These are phyloP conservation scores for Mimas tiliae DNA, from an alignment of 2,888 invertebrate genomes.

Conservation along the genomic window DNA sequence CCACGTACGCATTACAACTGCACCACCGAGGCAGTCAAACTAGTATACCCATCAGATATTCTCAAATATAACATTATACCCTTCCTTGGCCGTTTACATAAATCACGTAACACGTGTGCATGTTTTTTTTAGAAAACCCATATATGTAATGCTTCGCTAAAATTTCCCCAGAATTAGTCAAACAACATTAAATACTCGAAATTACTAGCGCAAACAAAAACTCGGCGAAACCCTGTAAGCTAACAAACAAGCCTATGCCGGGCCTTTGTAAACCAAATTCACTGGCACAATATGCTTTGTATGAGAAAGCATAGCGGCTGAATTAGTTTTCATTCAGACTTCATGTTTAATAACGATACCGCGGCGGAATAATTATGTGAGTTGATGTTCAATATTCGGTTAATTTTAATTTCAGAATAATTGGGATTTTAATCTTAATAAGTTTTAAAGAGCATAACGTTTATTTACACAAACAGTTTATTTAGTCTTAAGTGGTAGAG, in stretches of 20 bases:
- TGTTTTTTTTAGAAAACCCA: neutral
- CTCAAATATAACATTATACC: too few relatives aligned
- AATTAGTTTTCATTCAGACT: constrained; percentile 18
- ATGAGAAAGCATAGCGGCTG: neutral
- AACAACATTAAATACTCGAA: constrained; percentile 11
- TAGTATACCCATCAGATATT: too few relatives aligned
- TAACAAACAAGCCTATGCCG: constrained; percentile 10
- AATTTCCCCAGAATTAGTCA: neutral
- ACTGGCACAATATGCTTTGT: constrained; percentile 15
- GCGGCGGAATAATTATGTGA: neutral
- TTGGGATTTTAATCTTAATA: too few relatives aligned
- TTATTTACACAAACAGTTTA: too few relatives aligned
- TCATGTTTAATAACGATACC: constrained; percentile 1
- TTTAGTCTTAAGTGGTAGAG: too few relatives aligned
- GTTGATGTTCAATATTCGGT: neutral
- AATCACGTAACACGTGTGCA: too few relatives aligned
- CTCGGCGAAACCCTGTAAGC: constrained; percentile 1
- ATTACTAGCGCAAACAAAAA: constrained; percentile 19
- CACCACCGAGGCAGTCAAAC: too few relatives aligned
- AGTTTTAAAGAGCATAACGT: too few relatives aligned
- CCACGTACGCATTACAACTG: too few relatives aligned
- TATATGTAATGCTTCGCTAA: neutral
- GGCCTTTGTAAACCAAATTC: constrained; percentile 18
- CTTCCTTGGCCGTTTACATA: too few relatives aligned
- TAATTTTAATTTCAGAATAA: too few relatives aligned